Conservation (phyloP, 2,113 vertebrate species). For the Ceyx margarethae region DNA sequence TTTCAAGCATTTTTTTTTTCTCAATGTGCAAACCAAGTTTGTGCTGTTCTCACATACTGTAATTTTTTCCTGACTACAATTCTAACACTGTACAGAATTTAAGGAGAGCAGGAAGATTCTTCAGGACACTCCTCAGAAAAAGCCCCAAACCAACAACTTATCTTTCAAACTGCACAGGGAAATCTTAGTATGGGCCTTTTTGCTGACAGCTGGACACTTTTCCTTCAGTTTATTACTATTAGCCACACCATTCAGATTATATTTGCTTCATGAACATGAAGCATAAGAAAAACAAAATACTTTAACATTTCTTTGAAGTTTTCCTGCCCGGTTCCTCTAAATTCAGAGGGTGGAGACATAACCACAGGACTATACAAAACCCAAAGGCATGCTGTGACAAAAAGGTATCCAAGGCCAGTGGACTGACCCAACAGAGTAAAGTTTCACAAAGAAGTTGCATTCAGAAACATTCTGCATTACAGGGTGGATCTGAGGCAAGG, state of each 20-base stretch:
- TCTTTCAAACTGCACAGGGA: not conserved
- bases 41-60: not conserved
- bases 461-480: conserved; percentile 52
- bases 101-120: not conserved
- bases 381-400: conserved; percentile 56
- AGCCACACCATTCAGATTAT: not conserved
- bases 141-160: not conserved
- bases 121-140: not conserved
- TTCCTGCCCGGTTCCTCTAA: conserved; percentile 28
- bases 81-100: not conserved
- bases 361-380: conserved; percentile 49
- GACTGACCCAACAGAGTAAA: conserved; percentile 59
- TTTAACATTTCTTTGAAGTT: conserved; percentile 59
- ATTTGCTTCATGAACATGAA: not conserved
- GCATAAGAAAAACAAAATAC: conserved; percentile 22
- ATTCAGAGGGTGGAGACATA: conserved; percentile 62
- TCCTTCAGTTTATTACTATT: not conserved
- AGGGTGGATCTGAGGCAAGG: conserved; percentile 47
- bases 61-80: not conserved
- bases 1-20: not conserved
- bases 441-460: conserved; percentile 57
- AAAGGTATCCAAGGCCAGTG: conserved; percentile 54
- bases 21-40: not conserved
- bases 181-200: not conserved
- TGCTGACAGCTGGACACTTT: not conserved